Evolutionary conservation across 2,113 vertebrate genomes (phyloP).

Genomic region (Pluvialis apricaria): DNA sequence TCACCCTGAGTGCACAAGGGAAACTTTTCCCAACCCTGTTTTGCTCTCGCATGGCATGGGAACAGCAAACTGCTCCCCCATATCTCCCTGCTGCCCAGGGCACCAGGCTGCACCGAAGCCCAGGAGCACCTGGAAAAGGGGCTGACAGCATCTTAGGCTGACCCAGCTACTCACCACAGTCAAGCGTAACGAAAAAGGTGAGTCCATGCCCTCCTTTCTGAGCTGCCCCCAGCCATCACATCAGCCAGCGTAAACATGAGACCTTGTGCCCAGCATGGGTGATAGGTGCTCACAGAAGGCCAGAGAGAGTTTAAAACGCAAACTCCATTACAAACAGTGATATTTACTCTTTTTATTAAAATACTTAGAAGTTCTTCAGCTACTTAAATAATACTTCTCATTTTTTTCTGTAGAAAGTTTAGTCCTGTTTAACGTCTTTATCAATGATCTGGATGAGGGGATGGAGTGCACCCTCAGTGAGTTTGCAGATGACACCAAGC

Average conservation of each 20-base stretch:
- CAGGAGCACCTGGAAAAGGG: background rate
- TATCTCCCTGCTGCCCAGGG: accelerated
- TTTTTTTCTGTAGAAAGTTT: background rate
- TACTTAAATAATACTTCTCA: background rate
- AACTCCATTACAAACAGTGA: background rate
- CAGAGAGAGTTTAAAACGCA: background rate
- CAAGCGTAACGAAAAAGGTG: background rate
- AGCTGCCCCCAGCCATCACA: background rate
- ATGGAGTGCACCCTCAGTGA: no score
- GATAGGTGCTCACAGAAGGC: background rate
- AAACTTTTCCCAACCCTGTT: background rate
- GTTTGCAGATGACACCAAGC: no score
- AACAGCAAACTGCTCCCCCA: background rate
- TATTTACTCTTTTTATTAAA: background rate
- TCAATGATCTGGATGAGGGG: no score
- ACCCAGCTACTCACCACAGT: background rate
- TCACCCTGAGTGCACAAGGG: background rate
- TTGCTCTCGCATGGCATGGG: background rate
- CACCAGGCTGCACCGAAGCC: background rate
- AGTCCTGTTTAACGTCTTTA: no score
- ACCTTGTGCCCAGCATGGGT: accelerated
- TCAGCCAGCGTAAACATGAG: background rate
- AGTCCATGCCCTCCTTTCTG: background rate
- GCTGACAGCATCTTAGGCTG: background rate
- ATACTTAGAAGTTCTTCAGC: background rate